Evolutionary conservation across 2,113 vertebrate species (phyloP), one percentile per base, ranked within the genome.

Genomic region (Perca flavescens): DNA sequence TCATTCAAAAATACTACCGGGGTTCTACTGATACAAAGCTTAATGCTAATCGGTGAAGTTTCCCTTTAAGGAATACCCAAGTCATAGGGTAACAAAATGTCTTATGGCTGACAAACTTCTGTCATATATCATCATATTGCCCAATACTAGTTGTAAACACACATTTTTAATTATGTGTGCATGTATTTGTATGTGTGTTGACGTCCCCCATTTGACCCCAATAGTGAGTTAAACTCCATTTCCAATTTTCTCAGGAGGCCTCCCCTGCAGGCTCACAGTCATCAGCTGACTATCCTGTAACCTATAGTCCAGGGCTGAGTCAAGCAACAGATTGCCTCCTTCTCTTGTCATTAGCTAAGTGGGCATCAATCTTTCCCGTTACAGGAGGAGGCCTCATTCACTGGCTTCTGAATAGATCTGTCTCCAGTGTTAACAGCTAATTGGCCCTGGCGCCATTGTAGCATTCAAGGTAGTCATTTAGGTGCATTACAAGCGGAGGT

Each of bases 381-480:
- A 88, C 89, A 92, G 86, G 81, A 92, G 86, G 81, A 92, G 91
- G 72, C 86, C 88, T 91, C 90, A 85, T 91, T 92, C 86, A 85
- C 80, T 52, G 68, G 80, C 89, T 85, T 69, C 88, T 93, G 92
- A 92, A 92, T 87, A 89, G 89, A 92, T 88, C 87, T 89, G 92
- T 93, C 93, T 95, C 85, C 85, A 82, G 85, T 88, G 90, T 91
- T 91, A 90, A 80, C 85, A 92, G 92, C 93, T 94, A 95, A 95
- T 94, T 94, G 94, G 91, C 88, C 74, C 91, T 94, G 94, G 93
- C 92, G 92, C 93, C 95, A 90, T 86, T 80, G 90, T 85, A 81
- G 91, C 86, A 82, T 88, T 86, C 78, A 90, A 92, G 89, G 92
- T 94, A 93, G 91, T 94, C 85, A 95, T 95, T 95, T 93, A 91